Base-by-base conservation (phyloP, 2,888 invertebrate species). In the Gerris lacustris region DNA sequence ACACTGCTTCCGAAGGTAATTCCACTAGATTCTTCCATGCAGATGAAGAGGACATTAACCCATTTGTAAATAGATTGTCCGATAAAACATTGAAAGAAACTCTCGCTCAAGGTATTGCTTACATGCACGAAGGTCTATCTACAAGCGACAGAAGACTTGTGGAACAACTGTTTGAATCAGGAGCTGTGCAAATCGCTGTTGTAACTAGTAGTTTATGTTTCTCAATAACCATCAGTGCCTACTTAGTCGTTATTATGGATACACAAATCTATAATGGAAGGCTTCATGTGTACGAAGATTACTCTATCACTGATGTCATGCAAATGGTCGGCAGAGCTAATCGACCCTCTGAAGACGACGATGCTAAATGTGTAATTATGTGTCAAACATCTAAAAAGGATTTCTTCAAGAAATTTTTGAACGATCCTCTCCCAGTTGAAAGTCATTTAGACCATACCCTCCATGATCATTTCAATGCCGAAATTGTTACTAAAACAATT, bases 381-480 rank as follows among this genome's bases (percentile, higher is more conserved):
- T 99, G 99, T 81, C 98, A 96, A 77, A 91, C 90, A 70, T 95
- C 96, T 9, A 99, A 98, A 82, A 98, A 97, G 82, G 96, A 97
- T 77, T 97, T 96, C 86, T 98, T 95, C 83, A 95, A 96, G 79
- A 99, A 99, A 80, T 94, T 99, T 80, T 84, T 99, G 68, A 96
- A 94, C 79, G 98, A 99, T 80, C 96, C 97, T 0, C 81, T 99
- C 71, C 98, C 98, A 0, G 90, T 98, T 0, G 98, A 98, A 87
- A 97, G 96, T 75, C 98, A 99, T 81, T 83, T 99, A 76, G 98
- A 99, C 83, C 98, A 98, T 79, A 87, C 95, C 74, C 85, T 99
- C 5, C 98, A 99, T 81, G 99, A 99, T 83, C 99, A 99, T 82
- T 96, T 99, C 81, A 99, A 99, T 82, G 99, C 99, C 0, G 99